Base-by-base conservation (phyloP, 2,888 invertebrate species). In the Carterocephalus palaemon region DNA sequence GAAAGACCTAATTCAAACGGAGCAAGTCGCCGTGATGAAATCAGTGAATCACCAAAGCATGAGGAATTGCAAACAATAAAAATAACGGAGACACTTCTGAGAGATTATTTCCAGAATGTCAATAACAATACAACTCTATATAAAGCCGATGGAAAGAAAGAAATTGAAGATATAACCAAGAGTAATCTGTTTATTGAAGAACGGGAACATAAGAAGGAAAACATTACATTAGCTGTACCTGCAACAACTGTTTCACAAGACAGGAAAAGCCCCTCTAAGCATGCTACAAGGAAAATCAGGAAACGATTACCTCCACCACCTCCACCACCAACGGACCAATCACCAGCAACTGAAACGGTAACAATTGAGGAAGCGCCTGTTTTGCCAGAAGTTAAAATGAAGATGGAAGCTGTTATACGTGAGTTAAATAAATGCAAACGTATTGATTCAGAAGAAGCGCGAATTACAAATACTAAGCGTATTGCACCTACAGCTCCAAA, bases 351-450 rank as follows among this genome's bases (percentile, higher is more conserved):
- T 39, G 60, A 63, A 39, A 33, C 55, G 13, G 36, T 16, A 16
- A 50, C 38, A 1, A 32, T 59, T 54, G 75, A 78, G 41, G 75
- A 77, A 6, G 70, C 68, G 52, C 75, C 82, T 37, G 81, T 89
- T 45, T 83, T 86, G 24, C 83, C 82, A 31, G 86, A 89, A 60
- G 84, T 89, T 0, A 89, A 89, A 64, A 77, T 85, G 33, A 89
- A 89, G 62, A 90, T 90, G 90, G 87, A 89, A 57, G 90, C 90
- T 5, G 90, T 90, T 13, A 90, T 90, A 47, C 82, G 85, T 31
- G 90, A 90, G 64, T 67, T 90, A 2, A 80, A 78, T 51, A 71
- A 77, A 56, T 86, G 86, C 54, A 67, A 70, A 42, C 71, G 77
- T 50, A 62, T 65, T n/a, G 84, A 85, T 47, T 67, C 80, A 5